Percentiles rank a stretch among this genome's conserved stretches.
Evolutionary conservation across 1,140 invertebrate species (phyloP).

Genomic region (Halotydeus destructor): DNA sequence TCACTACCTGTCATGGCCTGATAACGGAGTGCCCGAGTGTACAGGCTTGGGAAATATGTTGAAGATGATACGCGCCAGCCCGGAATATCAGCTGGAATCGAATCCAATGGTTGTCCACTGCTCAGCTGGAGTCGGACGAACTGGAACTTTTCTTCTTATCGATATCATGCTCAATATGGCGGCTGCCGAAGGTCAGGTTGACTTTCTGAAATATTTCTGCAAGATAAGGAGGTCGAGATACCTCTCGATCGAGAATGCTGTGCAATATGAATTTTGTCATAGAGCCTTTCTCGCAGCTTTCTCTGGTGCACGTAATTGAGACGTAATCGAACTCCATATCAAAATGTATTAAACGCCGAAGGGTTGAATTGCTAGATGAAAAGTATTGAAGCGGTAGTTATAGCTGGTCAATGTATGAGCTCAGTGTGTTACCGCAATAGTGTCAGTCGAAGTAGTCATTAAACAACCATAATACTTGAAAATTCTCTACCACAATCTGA

Average conservation of each 20-base stretch:
- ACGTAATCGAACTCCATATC: no score
- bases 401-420: no score
- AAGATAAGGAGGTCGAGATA: conserved; percentile 24
- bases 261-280: conserved; percentile 34
- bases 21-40: conserved; percentile 95
- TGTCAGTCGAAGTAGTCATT: no score
- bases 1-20: conserved; percentile 77
- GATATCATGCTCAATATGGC: conserved; percentile 23
- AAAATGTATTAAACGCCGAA: no score
- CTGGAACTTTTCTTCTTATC: no score
- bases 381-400: no score
- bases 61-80: conserved; percentile 68
- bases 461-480: no score
- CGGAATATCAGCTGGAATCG: conserved; percentile 60
- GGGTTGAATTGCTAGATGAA: no score
- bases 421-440: no score
- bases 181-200: conserved; percentile 19
- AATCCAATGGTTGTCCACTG: conserved; percentile 94
- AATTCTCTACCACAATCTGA: no score
- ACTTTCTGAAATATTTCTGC: conserved; percentile 25
- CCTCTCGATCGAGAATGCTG: conserved; percentile 34
- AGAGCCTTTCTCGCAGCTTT: conserved; percentile 27
- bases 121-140: conserved; percentile 17
- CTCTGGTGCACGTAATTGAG: no score
- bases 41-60: conserved; percentile 96